Evolutionary conservation across 2,797 vertebrate genomes (phyloP).

Genomic region (Ptychobarbus kaznakovi): DNA sequence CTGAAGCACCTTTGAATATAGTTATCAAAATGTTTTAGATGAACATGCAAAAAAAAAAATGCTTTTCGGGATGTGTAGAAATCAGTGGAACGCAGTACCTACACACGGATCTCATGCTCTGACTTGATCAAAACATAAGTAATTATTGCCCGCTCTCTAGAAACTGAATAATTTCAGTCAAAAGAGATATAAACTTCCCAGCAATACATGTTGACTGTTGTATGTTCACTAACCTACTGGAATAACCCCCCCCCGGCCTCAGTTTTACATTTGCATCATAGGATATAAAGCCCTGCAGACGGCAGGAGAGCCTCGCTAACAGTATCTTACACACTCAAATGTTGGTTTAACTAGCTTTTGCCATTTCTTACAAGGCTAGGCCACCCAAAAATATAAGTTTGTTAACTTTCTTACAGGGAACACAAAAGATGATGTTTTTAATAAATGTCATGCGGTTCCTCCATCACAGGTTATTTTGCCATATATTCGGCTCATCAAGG

Average conservation of each 20-base stretch:
- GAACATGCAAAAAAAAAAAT: background rate
- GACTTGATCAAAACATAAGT: background rate
- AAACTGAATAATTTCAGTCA: background rate
- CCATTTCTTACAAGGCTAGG: background rate
- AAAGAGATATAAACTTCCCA: background rate
- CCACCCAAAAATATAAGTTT: background rate
- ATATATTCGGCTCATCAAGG: background rate
- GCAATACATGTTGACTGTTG: background rate
- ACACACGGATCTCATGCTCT: background rate
- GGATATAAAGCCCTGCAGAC: background rate
- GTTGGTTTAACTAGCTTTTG: background rate
- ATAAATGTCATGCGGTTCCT: background rate
- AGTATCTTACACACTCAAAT: background rate
- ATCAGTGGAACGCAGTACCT: background rate
- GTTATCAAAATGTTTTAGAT: background rate
- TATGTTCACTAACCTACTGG: background rate
- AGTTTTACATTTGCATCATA: slow-evolving; percentile 1
- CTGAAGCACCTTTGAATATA: background rate
- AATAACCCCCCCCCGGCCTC: background rate
- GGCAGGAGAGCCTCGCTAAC: background rate
- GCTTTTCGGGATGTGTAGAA: background rate
- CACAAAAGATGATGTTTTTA: background rate
- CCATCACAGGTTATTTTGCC: background rate
- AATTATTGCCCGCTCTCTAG: background rate
- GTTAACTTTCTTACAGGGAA: background rate